Conservation (phyloP, 2,888 invertebrate genomes). For the Agonum fuliginosum region DNA sequence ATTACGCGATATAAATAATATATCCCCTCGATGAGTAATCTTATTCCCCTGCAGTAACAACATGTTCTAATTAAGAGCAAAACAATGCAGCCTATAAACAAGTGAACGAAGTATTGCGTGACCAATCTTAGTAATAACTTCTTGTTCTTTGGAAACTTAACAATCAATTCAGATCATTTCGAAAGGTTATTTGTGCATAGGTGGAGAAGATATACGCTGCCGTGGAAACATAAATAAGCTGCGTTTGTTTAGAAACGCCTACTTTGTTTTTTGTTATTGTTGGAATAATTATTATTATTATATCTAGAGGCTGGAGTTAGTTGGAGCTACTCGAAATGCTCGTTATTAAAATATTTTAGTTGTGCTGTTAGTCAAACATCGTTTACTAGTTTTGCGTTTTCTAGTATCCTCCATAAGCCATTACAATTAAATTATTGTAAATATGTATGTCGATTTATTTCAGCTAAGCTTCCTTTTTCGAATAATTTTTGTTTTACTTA, state of each 20-base stretch:
- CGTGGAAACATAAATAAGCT: slow-evolving; percentile 39
- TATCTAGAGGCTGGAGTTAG: background rate
- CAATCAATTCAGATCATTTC: slow-evolving; percentile 42
- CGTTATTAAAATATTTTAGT: too few relatives aligned
- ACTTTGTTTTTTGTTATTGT: slow-evolving; percentile 15
- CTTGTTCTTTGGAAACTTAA: slow-evolving; percentile 44
- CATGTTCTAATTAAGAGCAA: slow-evolving; percentile 41
- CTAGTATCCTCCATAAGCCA: too few relatives aligned
- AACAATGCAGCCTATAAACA: slow-evolving; percentile 44
- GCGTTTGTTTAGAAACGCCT: slow-evolving; percentile 39
- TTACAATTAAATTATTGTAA: too few relatives aligned
- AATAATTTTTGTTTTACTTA: too few relatives aligned
- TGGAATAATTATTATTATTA: slow-evolving; percentile 7
- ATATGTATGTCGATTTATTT: too few relatives aligned
- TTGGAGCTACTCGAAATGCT: background rate
- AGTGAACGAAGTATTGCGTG: slow-evolving; percentile 32
- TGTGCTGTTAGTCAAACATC: too few relatives aligned
- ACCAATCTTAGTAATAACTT: slow-evolving; percentile 38
- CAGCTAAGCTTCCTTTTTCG: too few relatives aligned
- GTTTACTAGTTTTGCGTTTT: too few relatives aligned
- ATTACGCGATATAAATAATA: slow-evolving; percentile 40
- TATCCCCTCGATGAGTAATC: slow-evolving; percentile 37
- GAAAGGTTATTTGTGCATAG: slow-evolving; percentile 47
- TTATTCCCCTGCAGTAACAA: slow-evolving; percentile 11
- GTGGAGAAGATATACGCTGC: slow-evolving; percentile 41